Evolutionary conservation across 2,888 invertebrate genomes (phyloP).

Genomic region (Noctua fimbriata): DNA sequence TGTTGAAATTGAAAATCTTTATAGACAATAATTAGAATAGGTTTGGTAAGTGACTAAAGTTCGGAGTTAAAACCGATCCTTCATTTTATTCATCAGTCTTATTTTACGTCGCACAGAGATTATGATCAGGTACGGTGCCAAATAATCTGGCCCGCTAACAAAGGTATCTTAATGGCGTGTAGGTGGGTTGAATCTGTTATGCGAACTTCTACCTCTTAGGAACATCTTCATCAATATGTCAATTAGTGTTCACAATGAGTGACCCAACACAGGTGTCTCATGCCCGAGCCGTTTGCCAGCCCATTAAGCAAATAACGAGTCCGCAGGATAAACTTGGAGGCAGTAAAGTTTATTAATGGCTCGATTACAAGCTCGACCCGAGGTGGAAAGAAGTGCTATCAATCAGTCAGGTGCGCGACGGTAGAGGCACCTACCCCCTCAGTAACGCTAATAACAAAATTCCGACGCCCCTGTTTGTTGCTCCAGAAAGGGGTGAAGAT

Average conservation of each 20-base stretch:
- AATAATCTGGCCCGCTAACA: constrained; percentile 14
- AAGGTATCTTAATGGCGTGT: constrained; percentile 21
- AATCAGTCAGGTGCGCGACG: constrained; percentile 90
- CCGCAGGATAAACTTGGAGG: constrained; percentile 89
- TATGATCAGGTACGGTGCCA: constrained; percentile 1
- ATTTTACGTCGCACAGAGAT: constrained; percentile 10
- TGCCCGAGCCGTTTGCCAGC: constrained; percentile 85
- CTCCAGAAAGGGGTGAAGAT: constrained; percentile 89
- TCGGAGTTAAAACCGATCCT: neutral
- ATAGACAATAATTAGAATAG: constrained; percentile 12
- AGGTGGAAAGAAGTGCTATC: constrained; percentile 90
- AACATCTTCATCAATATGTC: constrained; percentile 83
- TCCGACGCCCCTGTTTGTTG: constrained; percentile 89
- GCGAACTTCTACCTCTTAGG: constrained; percentile 67
- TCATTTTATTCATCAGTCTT: constrained; percentile 29
- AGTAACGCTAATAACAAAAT: constrained; percentile 90
- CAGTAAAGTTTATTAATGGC: constrained; percentile 91
- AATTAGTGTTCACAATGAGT: constrained; percentile 82
- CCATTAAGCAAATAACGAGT: constrained; percentile 90
- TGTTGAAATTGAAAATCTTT: constrained; percentile 59
- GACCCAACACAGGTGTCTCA: constrained; percentile 84
- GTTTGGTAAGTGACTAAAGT: constrained; percentile 9
- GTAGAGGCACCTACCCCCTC: constrained; percentile 84
- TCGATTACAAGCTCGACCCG: constrained; percentile 91
- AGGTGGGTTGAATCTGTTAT: constrained; percentile 39